These are phyloP conservation scores for Hyppa rectilinea DNA, from an alignment of 2,888 invertebrate genomes.

Conservation along the genomic window DNA sequence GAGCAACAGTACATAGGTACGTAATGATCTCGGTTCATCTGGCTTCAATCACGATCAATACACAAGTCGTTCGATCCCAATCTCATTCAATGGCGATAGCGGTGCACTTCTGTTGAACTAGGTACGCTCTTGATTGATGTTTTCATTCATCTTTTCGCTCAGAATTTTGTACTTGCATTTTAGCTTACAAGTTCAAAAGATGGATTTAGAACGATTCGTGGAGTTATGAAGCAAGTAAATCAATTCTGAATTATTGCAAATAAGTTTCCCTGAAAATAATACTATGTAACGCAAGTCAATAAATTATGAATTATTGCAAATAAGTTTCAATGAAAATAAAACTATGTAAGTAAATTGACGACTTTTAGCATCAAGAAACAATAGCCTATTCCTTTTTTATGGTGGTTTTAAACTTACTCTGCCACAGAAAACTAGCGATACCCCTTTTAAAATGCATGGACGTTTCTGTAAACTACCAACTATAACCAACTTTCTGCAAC, in stretches of 20 bases:
- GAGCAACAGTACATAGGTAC: slow-evolving; percentile 44
- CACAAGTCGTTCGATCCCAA: slow-evolving; percentile 61
- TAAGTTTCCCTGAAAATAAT: not conserved
- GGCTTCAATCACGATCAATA: slow-evolving; percentile 69
- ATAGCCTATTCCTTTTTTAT: slow-evolving; percentile 15
- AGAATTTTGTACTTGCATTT: slow-evolving; percentile 21
- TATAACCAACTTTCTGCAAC: slow-evolving; percentile 20
- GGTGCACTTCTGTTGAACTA: slow-evolving; percentile 45
- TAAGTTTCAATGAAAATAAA: not conserved
- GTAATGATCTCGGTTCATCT: slow-evolving; percentile 69
- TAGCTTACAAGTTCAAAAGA: not conserved
- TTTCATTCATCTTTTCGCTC: slow-evolving; percentile 46
- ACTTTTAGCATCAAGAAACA: slow-evolving; percentile 10
- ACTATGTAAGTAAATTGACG: not conserved
- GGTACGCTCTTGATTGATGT: slow-evolving; percentile 54
- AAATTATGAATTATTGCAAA: slow-evolving; percentile 1
- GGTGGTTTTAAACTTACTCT: slow-evolving; percentile 1
- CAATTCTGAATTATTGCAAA: slow-evolving; percentile 1
- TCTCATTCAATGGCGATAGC: slow-evolving; percentile 57
- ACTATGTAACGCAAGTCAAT: not conserved
- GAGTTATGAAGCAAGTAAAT: slow-evolving; percentile 2
- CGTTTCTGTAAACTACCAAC: slow-evolving; percentile 15
- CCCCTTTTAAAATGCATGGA: slow-evolving; percentile 26
- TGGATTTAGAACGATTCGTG: not conserved
- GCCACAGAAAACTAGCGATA: not conserved